Evolutionary conservation across 2,113 vertebrate genomes (phyloP).

Genomic region (Ctenodactylus gundi): DNA sequence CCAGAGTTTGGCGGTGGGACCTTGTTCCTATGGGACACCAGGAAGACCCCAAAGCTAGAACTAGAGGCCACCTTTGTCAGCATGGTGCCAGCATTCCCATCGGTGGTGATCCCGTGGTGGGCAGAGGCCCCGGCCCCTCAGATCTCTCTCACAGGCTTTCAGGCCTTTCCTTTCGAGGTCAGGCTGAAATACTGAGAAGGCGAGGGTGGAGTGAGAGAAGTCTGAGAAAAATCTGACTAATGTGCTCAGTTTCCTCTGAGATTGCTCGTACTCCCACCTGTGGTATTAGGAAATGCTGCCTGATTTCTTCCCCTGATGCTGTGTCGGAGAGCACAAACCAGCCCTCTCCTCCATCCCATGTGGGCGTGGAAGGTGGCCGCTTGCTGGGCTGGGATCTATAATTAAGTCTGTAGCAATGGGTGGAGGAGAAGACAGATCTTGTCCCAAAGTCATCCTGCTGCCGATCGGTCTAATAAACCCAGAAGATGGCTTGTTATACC

Average conservation of each 20-base stretch:
- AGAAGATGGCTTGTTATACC: background rate
- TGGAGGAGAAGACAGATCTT: background rate
- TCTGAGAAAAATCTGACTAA: background rate
- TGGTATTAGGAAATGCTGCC: background rate
- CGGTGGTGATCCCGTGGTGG: background rate
- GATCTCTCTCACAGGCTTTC: background rate
- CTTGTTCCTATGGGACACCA: background rate
- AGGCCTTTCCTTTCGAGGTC: background rate
- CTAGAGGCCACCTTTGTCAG: background rate
- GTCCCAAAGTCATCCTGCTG: slow-evolving; percentile 27
- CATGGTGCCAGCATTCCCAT: background rate
- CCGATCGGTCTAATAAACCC: background rate
- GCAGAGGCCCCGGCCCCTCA: too few species aligned
- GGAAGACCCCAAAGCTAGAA: background rate
- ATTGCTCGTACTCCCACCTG: background rate
- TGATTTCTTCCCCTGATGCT: slow-evolving; percentile 10
- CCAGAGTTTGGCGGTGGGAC: background rate
- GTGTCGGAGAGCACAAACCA: background rate
- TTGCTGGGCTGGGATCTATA: slow-evolving; percentile 29
- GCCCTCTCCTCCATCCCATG: background rate
- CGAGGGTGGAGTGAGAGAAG: background rate
- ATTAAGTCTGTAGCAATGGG: slow-evolving; percentile 68
- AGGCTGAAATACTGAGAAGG: background rate
- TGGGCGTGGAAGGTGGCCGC: slow-evolving; percentile 32
- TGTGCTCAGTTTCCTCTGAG: background rate